Conservation (phyloP, 2,888 invertebrate species). For the Tuberolachnus salignus region DNA sequence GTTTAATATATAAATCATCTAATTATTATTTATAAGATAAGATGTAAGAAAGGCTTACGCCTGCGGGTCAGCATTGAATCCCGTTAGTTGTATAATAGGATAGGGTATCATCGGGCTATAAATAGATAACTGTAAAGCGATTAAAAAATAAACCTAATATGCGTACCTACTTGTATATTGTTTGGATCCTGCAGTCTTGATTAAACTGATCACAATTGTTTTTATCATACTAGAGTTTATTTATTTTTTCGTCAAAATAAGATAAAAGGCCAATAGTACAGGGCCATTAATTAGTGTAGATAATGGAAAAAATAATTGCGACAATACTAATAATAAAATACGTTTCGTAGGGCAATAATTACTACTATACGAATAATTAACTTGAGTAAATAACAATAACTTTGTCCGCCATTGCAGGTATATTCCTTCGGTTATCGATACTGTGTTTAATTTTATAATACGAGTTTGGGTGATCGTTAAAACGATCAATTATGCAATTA, state of each 20-base stretch:
- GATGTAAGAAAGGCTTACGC: too few relatives aligned
- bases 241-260: slow-evolving; percentile 12
- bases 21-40: too few relatives aligned
- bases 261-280: slow-evolving; percentile 3
- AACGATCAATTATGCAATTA: not conserved
- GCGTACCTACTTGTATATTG: not conserved
- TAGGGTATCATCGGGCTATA: too few relatives aligned
- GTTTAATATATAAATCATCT: too few relatives aligned
- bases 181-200: not conserved
- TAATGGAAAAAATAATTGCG: slow-evolving; percentile 29
- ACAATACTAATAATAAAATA: slow-evolving; percentile 38
- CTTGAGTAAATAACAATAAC: not conserved
- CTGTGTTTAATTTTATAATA: slow-evolving; percentile 10
- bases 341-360: slow-evolving; percentile 2
- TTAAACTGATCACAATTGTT: slow-evolving; percentile 12
- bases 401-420: slow-evolving; percentile 18
- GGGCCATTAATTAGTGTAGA: not conserved
- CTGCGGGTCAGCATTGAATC: too few relatives aligned
- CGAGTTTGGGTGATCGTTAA: not conserved
- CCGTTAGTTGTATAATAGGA: too few relatives aligned
- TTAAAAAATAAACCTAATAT: too few relatives aligned
- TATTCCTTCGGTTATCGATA: not conserved
- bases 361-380: not conserved
- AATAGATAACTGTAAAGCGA: too few relatives aligned
- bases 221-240: not conserved